A percentile compares a stretch with the other conserved stretches of the same genome.
These are phyloP conservation scores for Morone chrysops DNA, from an alignment of 2,113 vertebrate species.

Conservation along the genomic window DNA sequence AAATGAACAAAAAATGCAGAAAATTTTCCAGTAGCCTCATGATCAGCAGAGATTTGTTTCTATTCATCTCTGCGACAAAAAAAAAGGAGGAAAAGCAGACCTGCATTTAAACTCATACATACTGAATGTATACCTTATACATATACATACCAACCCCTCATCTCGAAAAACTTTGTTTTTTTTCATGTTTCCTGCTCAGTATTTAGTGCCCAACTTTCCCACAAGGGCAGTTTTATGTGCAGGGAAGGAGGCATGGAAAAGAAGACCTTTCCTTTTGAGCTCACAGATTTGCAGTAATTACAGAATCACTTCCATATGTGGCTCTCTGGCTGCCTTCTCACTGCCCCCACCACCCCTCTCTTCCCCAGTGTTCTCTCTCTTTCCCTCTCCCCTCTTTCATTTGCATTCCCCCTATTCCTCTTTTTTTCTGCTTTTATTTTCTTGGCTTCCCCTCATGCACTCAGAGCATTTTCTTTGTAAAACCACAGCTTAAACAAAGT, in stretches of 20 bases:
- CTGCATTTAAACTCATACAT: not conserved
- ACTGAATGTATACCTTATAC: slow-evolving; percentile 19
- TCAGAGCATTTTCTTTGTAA: slow-evolving; percentile 59
- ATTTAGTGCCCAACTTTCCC: slow-evolving; percentile 78
- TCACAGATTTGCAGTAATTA: slow-evolving; percentile 89
- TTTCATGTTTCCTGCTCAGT: slow-evolving; percentile 56
- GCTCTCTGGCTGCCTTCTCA: slow-evolving; percentile 82
- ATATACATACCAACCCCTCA: slow-evolving; percentile 29
- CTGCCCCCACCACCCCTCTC: slow-evolving; percentile 78
- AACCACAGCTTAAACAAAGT: slow-evolving; percentile 84
- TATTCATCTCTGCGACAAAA: not conserved
- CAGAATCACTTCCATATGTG: slow-evolving; percentile 90
- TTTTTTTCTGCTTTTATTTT: slow-evolving; percentile 63
- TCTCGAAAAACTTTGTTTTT: slow-evolving; percentile 50
- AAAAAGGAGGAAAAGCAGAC: slow-evolving; percentile 31
- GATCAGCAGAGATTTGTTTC: slow-evolving; percentile 10
- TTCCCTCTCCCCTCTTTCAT: slow-evolving; percentile 71
- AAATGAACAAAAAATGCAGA: slow-evolving; percentile 53
- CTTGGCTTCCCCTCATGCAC: slow-evolving; percentile 53
- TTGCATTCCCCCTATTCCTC: slow-evolving; percentile 74
- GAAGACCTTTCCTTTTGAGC: slow-evolving; percentile 86
- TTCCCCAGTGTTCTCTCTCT: slow-evolving; percentile 59
- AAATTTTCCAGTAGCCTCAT: slow-evolving; percentile 31
- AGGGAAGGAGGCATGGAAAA: slow-evolving; percentile 83
- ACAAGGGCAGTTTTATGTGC: slow-evolving; percentile 84